These are phyloP conservation scores for Lycorma delicatula DNA, from an alignment of 1,140 invertebrate genomes.

Conservation along the genomic window DNA sequence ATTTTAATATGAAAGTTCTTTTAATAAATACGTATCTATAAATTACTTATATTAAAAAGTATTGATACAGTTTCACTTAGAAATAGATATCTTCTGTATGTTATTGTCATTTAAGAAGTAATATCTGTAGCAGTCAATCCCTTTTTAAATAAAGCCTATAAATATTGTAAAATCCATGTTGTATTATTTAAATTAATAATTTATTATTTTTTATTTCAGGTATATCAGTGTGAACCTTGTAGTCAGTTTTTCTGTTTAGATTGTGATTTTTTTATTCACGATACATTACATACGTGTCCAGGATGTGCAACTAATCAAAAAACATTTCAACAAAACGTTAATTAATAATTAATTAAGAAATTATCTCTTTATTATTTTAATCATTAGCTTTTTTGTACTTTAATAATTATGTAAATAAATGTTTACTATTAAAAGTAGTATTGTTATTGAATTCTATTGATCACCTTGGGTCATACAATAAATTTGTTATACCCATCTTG, in stretches of 20 bases:
- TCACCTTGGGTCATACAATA: too few species aligned
- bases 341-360: too few species aligned
- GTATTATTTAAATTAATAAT: background rate
- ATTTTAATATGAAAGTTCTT: too few species aligned
- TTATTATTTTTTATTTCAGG: constrained; percentile 42
- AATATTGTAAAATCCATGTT: background rate
- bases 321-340: constrained; percentile 19
- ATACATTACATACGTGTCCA: constrained; percentile 87
- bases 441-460: too few species aligned
- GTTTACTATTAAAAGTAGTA: too few species aligned
- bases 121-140: background rate
- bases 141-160: background rate
- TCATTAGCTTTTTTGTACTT: too few species aligned
- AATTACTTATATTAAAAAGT: too few species aligned
- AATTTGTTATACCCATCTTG: too few species aligned
- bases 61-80: background rate
- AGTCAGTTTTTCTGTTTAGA: constrained; percentile 77
- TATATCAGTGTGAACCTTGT: constrained; percentile 75
- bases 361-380: too few species aligned
- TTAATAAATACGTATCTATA: too few species aligned
- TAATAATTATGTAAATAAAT: too few species aligned
- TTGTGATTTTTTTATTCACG: constrained; percentile 91
- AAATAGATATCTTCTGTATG: background rate
- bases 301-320: constrained; percentile 62
- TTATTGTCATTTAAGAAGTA: background rate